A percentile compares a stretch with the other conserved stretches of the same genome.
Conservation (phyloP, 2,797 vertebrate genomes). For the Sebastes nivosus region DNA sequence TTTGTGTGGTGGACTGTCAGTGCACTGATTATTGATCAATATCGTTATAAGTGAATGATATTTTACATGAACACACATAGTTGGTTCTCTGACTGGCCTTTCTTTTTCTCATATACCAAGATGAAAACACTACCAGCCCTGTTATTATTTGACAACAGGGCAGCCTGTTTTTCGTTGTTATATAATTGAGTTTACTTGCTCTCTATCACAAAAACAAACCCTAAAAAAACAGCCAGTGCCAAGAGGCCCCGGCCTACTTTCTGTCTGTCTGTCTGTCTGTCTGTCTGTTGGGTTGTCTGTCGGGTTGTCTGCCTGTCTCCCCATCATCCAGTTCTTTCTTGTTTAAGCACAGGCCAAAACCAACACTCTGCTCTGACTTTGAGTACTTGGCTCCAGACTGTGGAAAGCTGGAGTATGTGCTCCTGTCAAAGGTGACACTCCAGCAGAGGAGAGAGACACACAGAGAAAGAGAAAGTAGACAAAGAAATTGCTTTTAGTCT, state of each 20-base stretch:
- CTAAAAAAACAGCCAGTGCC: conserved; percentile 4
- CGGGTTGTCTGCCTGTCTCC: conserved; percentile 38
- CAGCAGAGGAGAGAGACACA: conserved; percentile 54
- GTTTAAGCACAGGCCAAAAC: conserved; percentile 72
- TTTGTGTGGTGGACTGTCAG: neutral
- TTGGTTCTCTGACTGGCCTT: neutral
- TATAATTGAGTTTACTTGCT: neutral
- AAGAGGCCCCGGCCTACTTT: conserved; percentile 52
- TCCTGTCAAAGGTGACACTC: conserved; percentile 73
- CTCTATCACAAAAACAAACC: conserved; percentile 30
- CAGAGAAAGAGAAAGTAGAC: conserved; percentile 28
- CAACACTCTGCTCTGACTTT: conserved; percentile 77
- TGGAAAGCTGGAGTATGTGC: conserved; percentile 72
- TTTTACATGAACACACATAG: neutral
- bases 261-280: conserved; percentile 27
- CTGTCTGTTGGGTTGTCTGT: neutral
- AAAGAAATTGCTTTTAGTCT: conserved; percentile 16
- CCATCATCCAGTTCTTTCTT: conserved; percentile 61
- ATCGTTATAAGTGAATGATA: neutral
- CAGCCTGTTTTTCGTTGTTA: neutral
- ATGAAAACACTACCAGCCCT: neutral
- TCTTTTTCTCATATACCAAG: neutral
- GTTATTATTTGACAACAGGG: neutral
- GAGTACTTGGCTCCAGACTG: conserved; percentile 71
- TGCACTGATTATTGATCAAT: neutral